A percentile compares a stretch with the other conserved stretches of the same genome.
Evolutionary conservation across 2,888 invertebrate genomes (phyloP).

Genomic region (Erebia ligea): DNA sequence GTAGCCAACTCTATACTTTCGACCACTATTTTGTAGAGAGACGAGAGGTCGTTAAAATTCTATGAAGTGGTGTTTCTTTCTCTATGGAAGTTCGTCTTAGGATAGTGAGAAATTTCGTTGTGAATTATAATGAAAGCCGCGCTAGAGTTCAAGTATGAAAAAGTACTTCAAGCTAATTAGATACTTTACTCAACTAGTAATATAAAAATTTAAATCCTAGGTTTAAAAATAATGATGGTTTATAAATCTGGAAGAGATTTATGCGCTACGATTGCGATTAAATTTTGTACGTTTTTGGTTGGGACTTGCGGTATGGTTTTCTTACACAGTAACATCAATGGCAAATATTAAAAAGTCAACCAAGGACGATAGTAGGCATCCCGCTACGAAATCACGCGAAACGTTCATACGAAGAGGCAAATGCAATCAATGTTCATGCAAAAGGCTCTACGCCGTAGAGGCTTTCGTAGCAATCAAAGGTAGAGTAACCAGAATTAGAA

Average conservation of each 20-base stretch:
- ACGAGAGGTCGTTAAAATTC: slow-evolving; percentile 60
- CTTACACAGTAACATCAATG: too few relatives aligned
- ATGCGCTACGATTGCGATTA: too few relatives aligned
- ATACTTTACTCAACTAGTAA: not conserved
- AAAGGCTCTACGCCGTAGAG: too few relatives aligned
- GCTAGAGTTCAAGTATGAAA: slow-evolving; percentile 3
- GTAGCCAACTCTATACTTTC: not conserved
- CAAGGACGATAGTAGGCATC: too few relatives aligned
- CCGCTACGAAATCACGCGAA: too few relatives aligned
- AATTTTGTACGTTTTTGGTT: too few relatives aligned
- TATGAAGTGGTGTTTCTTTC: slow-evolving; percentile 55
- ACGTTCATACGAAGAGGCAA: too few relatives aligned
- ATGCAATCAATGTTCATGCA: too few relatives aligned
- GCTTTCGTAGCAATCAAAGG: not conserved
- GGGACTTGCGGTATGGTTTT: too few relatives aligned
- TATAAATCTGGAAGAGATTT: too few relatives aligned
- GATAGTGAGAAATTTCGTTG: slow-evolving; percentile 36
- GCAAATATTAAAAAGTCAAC: too few relatives aligned
- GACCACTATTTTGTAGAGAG: slow-evolving; percentile 50
- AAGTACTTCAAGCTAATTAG: not conserved
- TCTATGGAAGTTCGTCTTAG: slow-evolving; percentile 52
- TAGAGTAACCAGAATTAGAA: too few relatives aligned
- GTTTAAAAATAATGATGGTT: not conserved
- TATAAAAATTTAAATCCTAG: not conserved
- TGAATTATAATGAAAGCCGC: slow-evolving; percentile 27